Percentiles rank a stretch among this genome's conserved stretches.
Conservation (phyloP, 2,797 vertebrate species). For the Mergus octosetaceus region DNA sequence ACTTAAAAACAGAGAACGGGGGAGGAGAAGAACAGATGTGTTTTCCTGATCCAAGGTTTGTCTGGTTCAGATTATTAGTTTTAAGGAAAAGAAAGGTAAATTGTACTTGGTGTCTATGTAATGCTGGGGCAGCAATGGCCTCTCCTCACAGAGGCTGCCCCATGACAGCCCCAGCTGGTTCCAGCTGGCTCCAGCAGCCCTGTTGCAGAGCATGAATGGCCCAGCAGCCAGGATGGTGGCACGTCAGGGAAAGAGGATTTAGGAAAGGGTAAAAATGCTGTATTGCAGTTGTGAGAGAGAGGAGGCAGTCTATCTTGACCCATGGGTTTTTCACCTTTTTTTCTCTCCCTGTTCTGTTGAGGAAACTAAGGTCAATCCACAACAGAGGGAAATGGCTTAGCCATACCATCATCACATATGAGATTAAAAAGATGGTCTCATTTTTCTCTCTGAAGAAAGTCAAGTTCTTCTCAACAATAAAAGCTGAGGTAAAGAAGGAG, state of each 20-base stretch:
- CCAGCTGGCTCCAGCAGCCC: not conserved
- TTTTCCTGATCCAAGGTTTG: not conserved
- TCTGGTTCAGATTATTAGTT: not conserved
- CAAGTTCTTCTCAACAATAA: not conserved
- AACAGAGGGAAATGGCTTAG: not conserved
- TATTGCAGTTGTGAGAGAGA: not conserved
- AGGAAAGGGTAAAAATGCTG: not conserved
- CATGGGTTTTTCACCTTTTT: not conserved
- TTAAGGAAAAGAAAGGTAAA: not conserved
- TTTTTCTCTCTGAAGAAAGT: not conserved
- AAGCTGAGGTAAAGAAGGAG: too few relatives aligned
- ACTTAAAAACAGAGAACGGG: not conserved
- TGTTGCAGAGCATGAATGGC: not conserved
- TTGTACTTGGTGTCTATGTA: not conserved
- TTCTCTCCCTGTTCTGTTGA: rapidly evolving
- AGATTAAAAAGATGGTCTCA: not conserved
- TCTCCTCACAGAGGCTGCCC: not conserved
- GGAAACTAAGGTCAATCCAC: not conserved
- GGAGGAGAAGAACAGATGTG: not conserved
- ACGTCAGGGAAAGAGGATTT: not conserved
- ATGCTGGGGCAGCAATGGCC: too few relatives aligned
- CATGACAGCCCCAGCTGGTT: not conserved
- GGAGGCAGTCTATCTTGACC: not conserved
- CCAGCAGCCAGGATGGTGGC: not conserved
- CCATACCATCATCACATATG: not conserved